Evolutionary conservation across 1,140 invertebrate genomes (phyloP).

Genomic region (Drosophila serrata): DNA sequence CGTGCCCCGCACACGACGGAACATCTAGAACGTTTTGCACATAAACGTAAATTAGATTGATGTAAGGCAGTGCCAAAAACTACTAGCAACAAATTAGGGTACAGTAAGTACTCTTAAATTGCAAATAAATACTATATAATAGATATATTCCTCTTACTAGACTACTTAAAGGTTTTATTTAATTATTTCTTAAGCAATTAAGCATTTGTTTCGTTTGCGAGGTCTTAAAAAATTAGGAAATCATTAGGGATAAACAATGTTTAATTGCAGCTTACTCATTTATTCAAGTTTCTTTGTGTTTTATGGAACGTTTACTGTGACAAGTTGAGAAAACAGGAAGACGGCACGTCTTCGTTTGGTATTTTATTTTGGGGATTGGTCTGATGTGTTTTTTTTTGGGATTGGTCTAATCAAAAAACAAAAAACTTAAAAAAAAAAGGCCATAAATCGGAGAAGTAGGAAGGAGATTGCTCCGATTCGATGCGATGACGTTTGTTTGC

Average conservation of each 20-base stretch:
- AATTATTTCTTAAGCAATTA: background rate
- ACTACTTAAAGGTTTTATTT: background rate
- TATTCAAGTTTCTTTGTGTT: background rate
- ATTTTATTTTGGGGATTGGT: conserved; percentile 20
- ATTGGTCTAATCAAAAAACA: background rate
- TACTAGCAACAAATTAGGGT: background rate
- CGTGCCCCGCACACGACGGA: conserved; percentile 48
- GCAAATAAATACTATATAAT: background rate
- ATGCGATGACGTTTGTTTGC: conserved; percentile 43
- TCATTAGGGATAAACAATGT: background rate
- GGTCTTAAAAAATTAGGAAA: background rate
- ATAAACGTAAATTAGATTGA: conserved; percentile 51
- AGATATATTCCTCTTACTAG: background rate
- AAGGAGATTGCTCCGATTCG: conserved; percentile 44
- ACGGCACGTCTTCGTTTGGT: conserved; percentile 17
- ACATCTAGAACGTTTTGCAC: conserved; percentile 40
- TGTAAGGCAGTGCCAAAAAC: conserved; percentile 63
- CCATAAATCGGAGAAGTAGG: conserved; percentile 12
- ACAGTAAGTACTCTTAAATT: background rate
- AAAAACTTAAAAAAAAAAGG: background rate
- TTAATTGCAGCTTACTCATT: background rate
- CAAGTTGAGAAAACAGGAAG: conserved; percentile 50
- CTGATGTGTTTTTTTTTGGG: conserved; percentile 6
- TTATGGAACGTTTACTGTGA: background rate
- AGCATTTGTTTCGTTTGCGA: background rate